Conservation (phyloP, 2,797 vertebrate species). For the Harpia harpyja region DNA sequence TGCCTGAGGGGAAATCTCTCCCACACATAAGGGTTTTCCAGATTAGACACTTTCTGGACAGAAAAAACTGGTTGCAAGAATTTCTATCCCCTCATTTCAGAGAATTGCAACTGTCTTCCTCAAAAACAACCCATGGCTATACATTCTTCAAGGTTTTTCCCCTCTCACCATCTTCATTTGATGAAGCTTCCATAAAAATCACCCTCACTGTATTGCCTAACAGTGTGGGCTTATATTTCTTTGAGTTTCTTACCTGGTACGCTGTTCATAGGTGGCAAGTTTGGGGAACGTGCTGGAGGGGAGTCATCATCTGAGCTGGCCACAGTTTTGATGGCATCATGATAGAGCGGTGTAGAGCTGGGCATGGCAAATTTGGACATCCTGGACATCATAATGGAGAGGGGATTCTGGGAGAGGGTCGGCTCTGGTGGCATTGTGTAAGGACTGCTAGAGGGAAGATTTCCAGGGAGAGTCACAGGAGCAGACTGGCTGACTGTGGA, state of each 20-base stretch:
- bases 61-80: not conserved
- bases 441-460: slow-evolving; percentile 91
- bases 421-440: slow-evolving; percentile 97
- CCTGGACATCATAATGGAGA: slow-evolving; percentile 99
- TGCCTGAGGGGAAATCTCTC: not conserved
- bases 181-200: not conserved
- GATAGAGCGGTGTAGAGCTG: slow-evolving; percentile 98
- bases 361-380: slow-evolving; percentile 99
- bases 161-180: not conserved
- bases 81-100: not conserved
- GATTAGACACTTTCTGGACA: not conserved
- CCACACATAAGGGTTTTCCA: not conserved
- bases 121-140: not conserved
- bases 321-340: slow-evolving; percentile 99
- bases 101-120: not conserved
- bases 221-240: not conserved
- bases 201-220: not conserved
- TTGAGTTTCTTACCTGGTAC: slow-evolving; percentile 82
- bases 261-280: slow-evolving; percentile 93
- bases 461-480: slow-evolving; percentile 90
- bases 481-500: slow-evolving; percentile 88
- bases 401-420: slow-evolving; percentile 96
- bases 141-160: not conserved
- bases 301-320: slow-evolving; percentile 99
- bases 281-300: slow-evolving; percentile 95